Conservation (phyloP, 2,113 vertebrate genomes). For the Zosterops pallidus region DNA sequence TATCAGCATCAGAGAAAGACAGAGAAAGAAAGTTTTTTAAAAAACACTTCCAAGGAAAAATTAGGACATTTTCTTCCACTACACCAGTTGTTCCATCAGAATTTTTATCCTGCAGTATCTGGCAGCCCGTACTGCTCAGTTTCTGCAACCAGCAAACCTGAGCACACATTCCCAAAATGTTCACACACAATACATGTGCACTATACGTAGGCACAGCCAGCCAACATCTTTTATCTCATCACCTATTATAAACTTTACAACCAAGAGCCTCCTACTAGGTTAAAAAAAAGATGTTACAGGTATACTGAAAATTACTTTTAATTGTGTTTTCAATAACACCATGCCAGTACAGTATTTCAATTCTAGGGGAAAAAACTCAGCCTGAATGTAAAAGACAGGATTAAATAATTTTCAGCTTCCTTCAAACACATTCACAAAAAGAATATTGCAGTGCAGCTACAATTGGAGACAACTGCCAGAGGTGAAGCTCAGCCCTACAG, state of each 20-base stretch:
- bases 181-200: neutral
- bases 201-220: neutral
- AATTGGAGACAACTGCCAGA: neutral
- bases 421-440: neutral
- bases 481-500: neutral
- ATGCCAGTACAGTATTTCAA: neutral
- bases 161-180: accelerated
- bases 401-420: neutral
- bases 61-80: neutral
- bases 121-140: neutral
- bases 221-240: neutral
- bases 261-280: neutral
- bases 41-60: neutral
- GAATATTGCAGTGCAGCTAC: neutral
- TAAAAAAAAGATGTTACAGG: neutral
- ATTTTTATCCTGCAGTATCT: neutral
- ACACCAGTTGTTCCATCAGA: neutral
- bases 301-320: neutral
- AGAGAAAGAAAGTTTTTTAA: neutral
- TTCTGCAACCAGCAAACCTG: neutral
- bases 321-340: neutral
- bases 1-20: neutral
- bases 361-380: neutral
- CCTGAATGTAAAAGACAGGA: neutral
- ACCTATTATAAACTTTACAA: neutral